A percentile compares a stretch with the other conserved stretches of the same genome.
phyloP scores from a whole-genome alignment of 2,113 vertebrate species.

The Caranx melampygus region DNA sequence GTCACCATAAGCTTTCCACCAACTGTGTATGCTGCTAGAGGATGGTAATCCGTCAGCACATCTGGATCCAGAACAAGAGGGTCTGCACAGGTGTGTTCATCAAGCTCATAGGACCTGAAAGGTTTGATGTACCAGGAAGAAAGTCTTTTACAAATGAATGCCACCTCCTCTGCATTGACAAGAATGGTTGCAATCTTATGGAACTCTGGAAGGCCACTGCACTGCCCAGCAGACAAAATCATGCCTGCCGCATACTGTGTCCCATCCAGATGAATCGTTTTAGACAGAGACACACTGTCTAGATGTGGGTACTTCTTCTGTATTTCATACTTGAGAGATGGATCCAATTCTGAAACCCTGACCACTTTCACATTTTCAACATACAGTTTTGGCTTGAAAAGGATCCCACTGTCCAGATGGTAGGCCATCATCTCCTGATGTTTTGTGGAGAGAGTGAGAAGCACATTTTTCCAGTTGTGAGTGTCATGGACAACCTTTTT shows the following conservation, averaged over 20 bases:
- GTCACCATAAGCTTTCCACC: slow-evolving; percentile 37
- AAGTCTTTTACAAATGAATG: slow-evolving; percentile 35
- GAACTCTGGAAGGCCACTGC: slow-evolving; percentile 21
- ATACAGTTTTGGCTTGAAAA: slow-evolving; percentile 20
- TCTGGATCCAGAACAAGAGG: slow-evolving; percentile 43
- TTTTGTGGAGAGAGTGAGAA: not conserved
- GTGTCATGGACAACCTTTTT: too few species aligned
- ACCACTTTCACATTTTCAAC: not conserved
- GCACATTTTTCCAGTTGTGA: not conserved
- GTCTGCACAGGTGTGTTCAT: slow-evolving; percentile 20
- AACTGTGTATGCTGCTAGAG: slow-evolving; percentile 29
- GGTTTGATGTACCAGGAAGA: slow-evolving; percentile 53
- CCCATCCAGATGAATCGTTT: slow-evolving; percentile 9
- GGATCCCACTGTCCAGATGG: not conserved
- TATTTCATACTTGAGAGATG: not conserved
- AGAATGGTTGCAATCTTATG: not conserved
- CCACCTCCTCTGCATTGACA: slow-evolving; percentile 13
- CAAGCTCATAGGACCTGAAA: slow-evolving; percentile 45
- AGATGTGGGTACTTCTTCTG: not conserved
- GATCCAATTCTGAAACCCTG: not conserved
- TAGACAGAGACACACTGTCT: slow-evolving; percentile 4
- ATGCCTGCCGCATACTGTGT: slow-evolving; percentile 21
- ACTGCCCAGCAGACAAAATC: slow-evolving; percentile 18
- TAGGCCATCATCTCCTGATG: too few species aligned
- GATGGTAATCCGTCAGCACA: slow-evolving; percentile 22